Evolutionary conservation across 2,113 vertebrate species (phyloP), one percentile per base, ranked within the genome.

Genomic region (Labeo rohita): DNA sequence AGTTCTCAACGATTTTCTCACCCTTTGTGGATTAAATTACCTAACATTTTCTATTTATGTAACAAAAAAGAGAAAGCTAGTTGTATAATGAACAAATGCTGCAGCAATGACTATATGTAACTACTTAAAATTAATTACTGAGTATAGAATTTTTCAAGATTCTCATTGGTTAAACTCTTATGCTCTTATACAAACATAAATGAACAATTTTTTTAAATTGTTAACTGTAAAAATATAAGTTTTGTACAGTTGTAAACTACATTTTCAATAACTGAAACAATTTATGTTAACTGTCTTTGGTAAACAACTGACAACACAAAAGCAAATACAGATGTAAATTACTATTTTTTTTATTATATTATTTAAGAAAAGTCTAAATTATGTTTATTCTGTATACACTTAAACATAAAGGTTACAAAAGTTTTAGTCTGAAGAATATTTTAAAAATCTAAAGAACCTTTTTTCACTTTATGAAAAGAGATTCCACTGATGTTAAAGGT

Each of bases 1-100:
- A 85, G 76, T 85, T 85, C 85, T 9, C 74, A 80, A 77, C 66
- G 61, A 56, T 28, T 34, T 84, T 84, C 49, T 56, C 65, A 52
- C 43, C 18, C 12, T 43, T 74, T 50, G 47, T 78, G 49, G 82
- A 72, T 73, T n/a, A 54, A 43, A 23, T 73, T 80, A 43, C 34
- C 16, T 23, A n/a, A 80, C 6, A 3, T 45, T 61, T 73, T 43
- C 21, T 28, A 45, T 73, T 59, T 84, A 7, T 73, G 34, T 12
- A 73, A 73, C 50, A 73, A 59, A 84, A 9, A 74, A 56, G 47
- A 23, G 43, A 85, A 18, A 56, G 73, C 13, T 34, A 1, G 5
- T 80, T 85, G 15, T 85, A 85, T 85, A 85, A 85, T 23, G 34
- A 39, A 59, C 12, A 43, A 13, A 49, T 70, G 59, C 52, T 61